Conservation (phyloP, 2,797 vertebrate species). For the Sebastes vulpes region DNA sequence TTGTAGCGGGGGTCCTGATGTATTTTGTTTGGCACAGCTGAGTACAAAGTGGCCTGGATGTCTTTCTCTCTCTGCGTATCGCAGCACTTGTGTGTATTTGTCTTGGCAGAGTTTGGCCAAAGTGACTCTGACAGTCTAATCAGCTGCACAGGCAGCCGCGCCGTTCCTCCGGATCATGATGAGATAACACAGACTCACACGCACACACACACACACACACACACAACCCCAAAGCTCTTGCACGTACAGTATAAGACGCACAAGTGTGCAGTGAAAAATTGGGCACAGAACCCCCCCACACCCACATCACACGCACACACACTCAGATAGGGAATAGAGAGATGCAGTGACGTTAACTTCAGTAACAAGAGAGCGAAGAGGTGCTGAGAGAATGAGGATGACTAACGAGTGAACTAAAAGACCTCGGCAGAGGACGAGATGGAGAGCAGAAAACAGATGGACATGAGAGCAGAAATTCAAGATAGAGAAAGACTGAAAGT, state of each 20-base stretch:
- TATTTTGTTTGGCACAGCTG: conserved; percentile 55
- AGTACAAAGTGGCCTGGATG: conserved; percentile 43
- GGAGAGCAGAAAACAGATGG: conserved; percentile 20
- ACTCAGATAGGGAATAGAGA: not conserved
- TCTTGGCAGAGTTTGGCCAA: conserved; percentile 58
- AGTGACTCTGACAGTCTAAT: conserved; percentile 58
- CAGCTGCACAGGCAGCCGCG: conserved; percentile 34
- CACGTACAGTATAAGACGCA: not conserved
- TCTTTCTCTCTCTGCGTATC: conserved; percentile 11
- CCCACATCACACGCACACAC: not conserved
- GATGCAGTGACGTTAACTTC: not conserved
- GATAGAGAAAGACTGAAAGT: no score
- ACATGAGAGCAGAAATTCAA: not conserved
- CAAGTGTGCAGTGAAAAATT: not conserved
- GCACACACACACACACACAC: not conserved
- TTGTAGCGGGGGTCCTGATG: conserved; percentile 5
- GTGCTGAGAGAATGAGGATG: conserved; percentile 42
- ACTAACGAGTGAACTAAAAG: conserved; percentile 16
- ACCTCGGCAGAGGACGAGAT: not conserved
- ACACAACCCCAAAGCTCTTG: not conserved
- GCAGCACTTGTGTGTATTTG: conserved; percentile 53
- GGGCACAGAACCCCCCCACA: not conserved
- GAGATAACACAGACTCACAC: conserved; percentile 41
- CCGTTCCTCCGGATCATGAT: conserved; percentile 36
- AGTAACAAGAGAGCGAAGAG: not conserved